A percentile compares a stretch with the other conserved stretches of the same genome.
Conservation (phyloP, 2,113 vertebrate species). For the Dasyornis broadbenti region DNA sequence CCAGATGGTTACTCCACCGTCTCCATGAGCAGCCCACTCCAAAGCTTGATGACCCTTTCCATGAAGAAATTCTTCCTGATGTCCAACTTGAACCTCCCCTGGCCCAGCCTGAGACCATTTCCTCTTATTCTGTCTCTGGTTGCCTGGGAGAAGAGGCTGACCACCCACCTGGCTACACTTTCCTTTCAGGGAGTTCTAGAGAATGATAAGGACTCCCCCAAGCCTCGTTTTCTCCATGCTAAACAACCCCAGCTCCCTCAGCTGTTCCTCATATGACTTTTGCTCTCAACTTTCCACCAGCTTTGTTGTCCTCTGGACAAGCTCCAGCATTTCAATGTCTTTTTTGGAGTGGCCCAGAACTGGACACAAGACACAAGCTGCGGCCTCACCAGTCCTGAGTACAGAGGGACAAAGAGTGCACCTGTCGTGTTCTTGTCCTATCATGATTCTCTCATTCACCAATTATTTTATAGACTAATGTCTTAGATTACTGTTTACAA, state of each 20-base stretch:
- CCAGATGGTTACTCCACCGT: neutral
- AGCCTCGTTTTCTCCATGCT: neutral
- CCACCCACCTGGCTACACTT: neutral
- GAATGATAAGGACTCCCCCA: neutral
- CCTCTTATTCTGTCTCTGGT: neutral
- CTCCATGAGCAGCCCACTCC: neutral
- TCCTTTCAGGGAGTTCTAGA: too few relatives aligned
- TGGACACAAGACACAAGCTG: neutral
- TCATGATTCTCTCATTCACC: neutral
- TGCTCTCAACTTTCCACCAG: neutral
- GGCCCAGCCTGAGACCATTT: neutral
- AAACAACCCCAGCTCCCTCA: neutral
- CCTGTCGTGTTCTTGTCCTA: neutral
- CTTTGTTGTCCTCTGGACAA: neutral
- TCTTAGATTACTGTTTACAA: neutral
- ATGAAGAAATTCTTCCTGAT: neutral
- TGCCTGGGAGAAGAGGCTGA: rapidly evolving
- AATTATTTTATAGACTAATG: neutral
- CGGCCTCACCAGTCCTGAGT: neutral
- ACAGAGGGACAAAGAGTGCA: neutral
- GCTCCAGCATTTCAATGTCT: neutral
- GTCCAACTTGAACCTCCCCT: neutral
- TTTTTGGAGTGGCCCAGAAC: neutral
- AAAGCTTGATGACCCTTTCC: neutral
- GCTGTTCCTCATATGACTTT: neutral